phyloP scores from a whole-genome alignment of 2,797 vertebrate genomes.

The Pangasius sanitwongsei region DNA sequence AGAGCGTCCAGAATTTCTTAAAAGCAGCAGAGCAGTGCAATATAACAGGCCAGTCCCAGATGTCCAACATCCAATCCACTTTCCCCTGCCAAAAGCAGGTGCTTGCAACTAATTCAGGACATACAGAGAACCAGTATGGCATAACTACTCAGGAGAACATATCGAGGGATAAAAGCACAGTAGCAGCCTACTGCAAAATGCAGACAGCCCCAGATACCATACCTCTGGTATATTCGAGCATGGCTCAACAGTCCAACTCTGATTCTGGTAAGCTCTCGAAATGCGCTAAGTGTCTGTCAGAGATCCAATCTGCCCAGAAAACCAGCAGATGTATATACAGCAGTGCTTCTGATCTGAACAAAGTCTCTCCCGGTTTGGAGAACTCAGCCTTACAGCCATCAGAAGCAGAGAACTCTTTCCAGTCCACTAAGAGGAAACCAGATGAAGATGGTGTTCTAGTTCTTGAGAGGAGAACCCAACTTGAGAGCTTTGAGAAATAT shows the following conservation, averaged over 20 bases:
- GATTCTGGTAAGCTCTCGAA: constrained; percentile 64
- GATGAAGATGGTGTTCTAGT: constrained; percentile 56
- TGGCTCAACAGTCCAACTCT: constrained; percentile 65
- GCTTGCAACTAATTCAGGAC: constrained; percentile 33
- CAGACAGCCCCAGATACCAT: constrained; percentile 59
- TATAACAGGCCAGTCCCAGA: constrained; percentile 47
- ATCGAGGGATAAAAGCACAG: constrained; percentile 47
- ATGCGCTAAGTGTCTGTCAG: constrained; percentile 64
- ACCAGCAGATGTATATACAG: constrained; percentile 63
- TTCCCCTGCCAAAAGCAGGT: constrained; percentile 55
- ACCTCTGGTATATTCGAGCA: constrained; percentile 62
- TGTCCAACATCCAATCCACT: constrained; percentile 37
- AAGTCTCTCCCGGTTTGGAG: constrained; percentile 51
- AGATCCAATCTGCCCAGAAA: constrained; percentile 66
- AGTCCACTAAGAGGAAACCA: constrained; percentile 62
- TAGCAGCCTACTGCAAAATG: constrained; percentile 62
- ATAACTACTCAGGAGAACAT: constrained; percentile 41
- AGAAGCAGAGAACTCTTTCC: constrained; percentile 49
- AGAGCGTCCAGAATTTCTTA: constrained; percentile 48
- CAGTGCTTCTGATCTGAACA: constrained; percentile 61
- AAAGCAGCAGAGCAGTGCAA: constrained; percentile 58
- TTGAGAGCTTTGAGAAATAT: constrained; percentile 61
- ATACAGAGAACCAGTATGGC: constrained; percentile 46
- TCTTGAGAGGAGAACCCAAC: constrained; percentile 63
- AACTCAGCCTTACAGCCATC: constrained; percentile 47